Evolutionary conservation across 2,797 vertebrate genomes (phyloP), one percentile per base, ranked within the genome.

Genomic region (Linurgus olivaceus): DNA sequence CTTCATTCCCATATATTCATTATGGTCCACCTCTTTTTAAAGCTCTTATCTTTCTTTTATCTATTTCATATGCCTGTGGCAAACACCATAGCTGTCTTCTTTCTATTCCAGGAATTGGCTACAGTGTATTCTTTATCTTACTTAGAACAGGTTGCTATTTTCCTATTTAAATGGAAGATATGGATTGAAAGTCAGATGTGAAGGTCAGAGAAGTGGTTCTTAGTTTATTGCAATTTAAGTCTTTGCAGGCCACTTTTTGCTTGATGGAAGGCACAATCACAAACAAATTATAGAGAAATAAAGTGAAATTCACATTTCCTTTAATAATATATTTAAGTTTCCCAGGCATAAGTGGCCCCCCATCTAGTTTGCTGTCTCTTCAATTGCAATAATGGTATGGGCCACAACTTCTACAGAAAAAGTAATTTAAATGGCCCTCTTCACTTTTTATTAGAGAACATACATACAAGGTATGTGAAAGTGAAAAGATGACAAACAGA

Each of bases 161-260:
- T 97, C 92, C 94, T 96, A 93, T 97, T 97, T 97, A 97, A 98
- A 97, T 96, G 96, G 94, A 72, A 97, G 95, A 90, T 96, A 94
- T 11, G 10, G 86, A 96, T 91, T 97, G 95, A 97, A 98, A 97
- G 97, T 97, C 96, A 94, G 73, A 86, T 95, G 78, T 96, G 96
- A 97, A 97, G 97, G 97, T 97, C 98, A 97, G 26, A 72, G 63
- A 94, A 96, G 86, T 29, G 17, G 73, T 65, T 96, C 84, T 93
- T 79, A 61, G 72, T 81, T 93, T 90, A 47, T 52, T 55, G 29
- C 74, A 90, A 86, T 80, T 90, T 94, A 91, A 91, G 84, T 62
- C 31, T 93, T 83, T 47, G 38, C 17, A 10, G 28, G n/a, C 7
- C n/a, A 67, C 4, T 47, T 93, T 85, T 91, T 75, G 7, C 75